Evolutionary conservation across 2,888 invertebrate species (phyloP).

Genomic region (Hypselothyrea guttata): DNA sequence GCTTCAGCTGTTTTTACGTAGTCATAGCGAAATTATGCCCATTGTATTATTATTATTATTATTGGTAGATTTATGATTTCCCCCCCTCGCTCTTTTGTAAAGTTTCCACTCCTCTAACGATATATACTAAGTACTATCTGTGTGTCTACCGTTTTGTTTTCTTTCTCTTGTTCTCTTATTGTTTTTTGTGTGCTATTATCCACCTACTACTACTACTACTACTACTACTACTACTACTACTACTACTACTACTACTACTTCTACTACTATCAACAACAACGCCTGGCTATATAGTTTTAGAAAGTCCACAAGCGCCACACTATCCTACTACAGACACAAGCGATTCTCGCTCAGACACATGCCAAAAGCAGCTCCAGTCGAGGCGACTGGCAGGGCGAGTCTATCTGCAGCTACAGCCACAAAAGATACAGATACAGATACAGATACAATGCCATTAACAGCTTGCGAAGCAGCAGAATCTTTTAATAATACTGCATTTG

Average conservation of each 20-base stretch:
- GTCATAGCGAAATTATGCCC: not conserved
- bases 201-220: not conserved
- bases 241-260: slow-evolving; percentile 30
- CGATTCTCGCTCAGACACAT: slow-evolving; percentile 79
- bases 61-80: too few species aligned
- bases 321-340: slow-evolving; percentile 79
- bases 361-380: slow-evolving; percentile 67
- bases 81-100: too few species aligned
- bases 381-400: slow-evolving; percentile 18
- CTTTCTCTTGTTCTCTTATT: slow-evolving; percentile 48
- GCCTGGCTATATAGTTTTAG: slow-evolving; percentile 78
- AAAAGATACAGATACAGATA: slow-evolving; percentile 39
- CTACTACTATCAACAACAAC: too few species aligned
- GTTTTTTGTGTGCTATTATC: slow-evolving; percentile 57
- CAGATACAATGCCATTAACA: slow-evolving; percentile 56
- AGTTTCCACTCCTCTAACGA: not conserved
- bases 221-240: slow-evolving; percentile 16
- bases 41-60: too few species aligned
- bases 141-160: slow-evolving; percentile 41
- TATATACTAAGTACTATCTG: slow-evolving; percentile 7
- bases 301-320: slow-evolving; percentile 76
- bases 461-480: slow-evolving; percentile 65
- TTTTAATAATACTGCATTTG: slow-evolving; percentile 69
- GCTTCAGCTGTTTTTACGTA: not conserved
- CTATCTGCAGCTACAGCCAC: slow-evolving; percentile 16